A percentile compares a stretch with the other conserved stretches of the same genome.
Evolutionary conservation across 2,113 vertebrate genomes (phyloP).

Genomic region (Delphinus delphis): DNA sequence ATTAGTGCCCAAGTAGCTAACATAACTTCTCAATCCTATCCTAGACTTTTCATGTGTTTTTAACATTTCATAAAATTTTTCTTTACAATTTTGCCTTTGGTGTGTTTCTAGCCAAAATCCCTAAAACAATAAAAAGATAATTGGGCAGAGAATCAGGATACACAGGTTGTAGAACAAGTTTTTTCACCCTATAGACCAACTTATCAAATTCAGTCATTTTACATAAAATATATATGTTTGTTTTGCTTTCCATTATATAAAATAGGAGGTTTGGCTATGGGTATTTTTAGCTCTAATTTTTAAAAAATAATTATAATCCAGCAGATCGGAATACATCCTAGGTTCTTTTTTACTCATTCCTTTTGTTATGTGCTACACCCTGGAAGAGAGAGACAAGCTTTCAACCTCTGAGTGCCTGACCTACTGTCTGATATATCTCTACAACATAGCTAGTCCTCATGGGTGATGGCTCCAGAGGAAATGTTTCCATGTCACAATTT

Average conservation of each 20-base stretch:
- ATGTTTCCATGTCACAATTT: background rate
- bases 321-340: background rate
- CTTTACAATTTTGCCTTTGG: background rate
- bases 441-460: background rate
- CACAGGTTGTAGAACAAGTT: background rate
- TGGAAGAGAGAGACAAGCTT: background rate
- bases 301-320: background rate
- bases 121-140: background rate
- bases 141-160: background rate
- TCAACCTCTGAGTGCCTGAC: background rate
- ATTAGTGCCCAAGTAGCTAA: background rate
- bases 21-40: background rate
- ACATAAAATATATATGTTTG: background rate
- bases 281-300: background rate
- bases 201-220: background rate
- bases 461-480: background rate
- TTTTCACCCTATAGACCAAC: background rate
- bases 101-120: background rate
- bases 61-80: background rate
- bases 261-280: background rate
- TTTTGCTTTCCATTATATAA: background rate
- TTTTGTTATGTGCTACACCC: background rate
- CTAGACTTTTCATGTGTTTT: background rate
- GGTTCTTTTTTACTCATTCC: background rate
- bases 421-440: background rate